Evolutionary conservation across 1,140 invertebrate species (phyloP).

Genomic region (Bombus confusus): DNA sequence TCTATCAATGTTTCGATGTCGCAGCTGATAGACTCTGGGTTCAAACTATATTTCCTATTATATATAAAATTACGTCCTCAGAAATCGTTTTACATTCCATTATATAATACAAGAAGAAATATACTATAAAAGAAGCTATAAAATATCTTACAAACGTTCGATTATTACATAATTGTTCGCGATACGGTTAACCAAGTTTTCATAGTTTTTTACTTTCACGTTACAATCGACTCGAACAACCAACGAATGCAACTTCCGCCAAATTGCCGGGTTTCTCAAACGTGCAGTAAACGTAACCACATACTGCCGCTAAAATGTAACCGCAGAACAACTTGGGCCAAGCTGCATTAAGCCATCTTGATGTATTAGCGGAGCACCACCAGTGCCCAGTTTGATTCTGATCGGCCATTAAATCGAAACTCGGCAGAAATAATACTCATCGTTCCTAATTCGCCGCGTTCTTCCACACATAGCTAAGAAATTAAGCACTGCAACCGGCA

Average conservation of each 20-base stretch:
- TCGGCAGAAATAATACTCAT: conserved; percentile 40
- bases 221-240: not conserved
- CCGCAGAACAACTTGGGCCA: not conserved
- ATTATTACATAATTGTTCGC: not conserved
- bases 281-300: not conserved
- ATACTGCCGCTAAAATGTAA: not conserved
- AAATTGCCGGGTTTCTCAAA: not conserved
- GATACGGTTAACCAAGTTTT: not conserved
- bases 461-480: not conserved
- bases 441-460: conserved; percentile 22
- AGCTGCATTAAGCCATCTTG: not conserved
- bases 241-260: not conserved
- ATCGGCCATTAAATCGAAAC: conserved; percentile 33
- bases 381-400: not conserved
- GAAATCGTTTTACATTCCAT: no score
- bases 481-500: not conserved
- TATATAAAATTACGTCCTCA: no score
- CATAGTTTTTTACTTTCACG: not conserved
- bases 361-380: conserved; percentile 2
- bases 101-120: no score
- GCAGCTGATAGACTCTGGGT: no score
- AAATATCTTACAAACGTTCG: not conserved
- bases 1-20: not conserved
- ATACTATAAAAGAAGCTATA: no score
- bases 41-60: no score